A percentile compares a stretch with the other conserved stretches of the same genome.
Conservation (phyloP, 2,113 vertebrate species). For the Chauna torquata region DNA sequence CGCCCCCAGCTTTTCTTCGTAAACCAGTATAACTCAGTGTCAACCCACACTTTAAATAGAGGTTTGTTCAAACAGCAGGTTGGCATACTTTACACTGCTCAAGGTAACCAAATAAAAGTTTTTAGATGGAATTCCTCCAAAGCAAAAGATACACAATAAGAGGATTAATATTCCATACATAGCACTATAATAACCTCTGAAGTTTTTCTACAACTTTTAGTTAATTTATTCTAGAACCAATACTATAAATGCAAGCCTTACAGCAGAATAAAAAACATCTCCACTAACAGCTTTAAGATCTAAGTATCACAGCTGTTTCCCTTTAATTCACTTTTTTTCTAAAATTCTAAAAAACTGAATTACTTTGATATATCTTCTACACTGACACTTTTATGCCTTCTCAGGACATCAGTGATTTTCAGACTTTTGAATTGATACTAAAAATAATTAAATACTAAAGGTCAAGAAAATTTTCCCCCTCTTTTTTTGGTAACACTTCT, state of each 20-base stretch:
- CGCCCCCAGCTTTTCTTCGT: neutral
- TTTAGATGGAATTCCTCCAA: neutral
- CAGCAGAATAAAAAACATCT: slow-evolving; percentile 2
- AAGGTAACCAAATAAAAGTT: neutral
- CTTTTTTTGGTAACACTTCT: neutral
- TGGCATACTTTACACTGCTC: neutral
- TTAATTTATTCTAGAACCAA: neutral
- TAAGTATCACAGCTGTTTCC: neutral
- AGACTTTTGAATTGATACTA: neutral
- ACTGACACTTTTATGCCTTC: neutral
- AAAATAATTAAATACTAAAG: slow-evolving; percentile 6
- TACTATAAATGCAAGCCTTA: neutral
- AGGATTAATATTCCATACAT: neutral
- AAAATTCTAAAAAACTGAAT: neutral
- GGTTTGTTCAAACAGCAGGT: neutral
- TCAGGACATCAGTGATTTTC: slow-evolving; percentile 11
- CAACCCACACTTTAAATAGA: neutral
- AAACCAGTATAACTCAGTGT: neutral
- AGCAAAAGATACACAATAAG: neutral
- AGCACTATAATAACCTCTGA: neutral
- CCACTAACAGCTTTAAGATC: neutral
- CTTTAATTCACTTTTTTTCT: slow-evolving; percentile 36
- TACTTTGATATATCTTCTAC: slow-evolving; percentile 3
- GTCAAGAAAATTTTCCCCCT: neutral
- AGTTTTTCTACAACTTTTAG: neutral